Conservation (phyloP, 2,113 vertebrate genomes). For the Atherinomorus stipes region DNA sequence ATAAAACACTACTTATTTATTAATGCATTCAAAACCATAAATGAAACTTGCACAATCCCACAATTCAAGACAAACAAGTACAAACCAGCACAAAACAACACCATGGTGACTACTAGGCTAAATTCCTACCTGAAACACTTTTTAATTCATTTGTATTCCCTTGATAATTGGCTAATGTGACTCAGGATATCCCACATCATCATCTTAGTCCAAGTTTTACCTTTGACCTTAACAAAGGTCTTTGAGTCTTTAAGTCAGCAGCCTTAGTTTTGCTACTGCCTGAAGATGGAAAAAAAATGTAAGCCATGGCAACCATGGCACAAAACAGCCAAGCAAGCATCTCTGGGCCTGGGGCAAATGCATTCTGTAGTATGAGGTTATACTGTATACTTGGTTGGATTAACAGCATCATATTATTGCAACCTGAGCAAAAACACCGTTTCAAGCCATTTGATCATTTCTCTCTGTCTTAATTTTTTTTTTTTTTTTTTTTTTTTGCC, state of each 20-base stretch:
- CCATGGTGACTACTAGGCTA: not conserved
- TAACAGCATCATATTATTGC: not conserved
- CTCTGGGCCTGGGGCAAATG: not conserved
- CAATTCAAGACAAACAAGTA: not conserved
- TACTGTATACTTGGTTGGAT: not conserved
- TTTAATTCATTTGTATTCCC: not conserved
- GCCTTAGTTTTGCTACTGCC: not conserved
- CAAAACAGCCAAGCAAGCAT: constrained; percentile 34
- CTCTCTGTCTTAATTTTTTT: not conserved
- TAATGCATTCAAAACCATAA: too few species aligned
- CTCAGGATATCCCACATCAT: not conserved
- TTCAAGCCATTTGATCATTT: not conserved
- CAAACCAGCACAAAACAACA: not conserved
- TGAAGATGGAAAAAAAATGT: constrained; percentile 33
- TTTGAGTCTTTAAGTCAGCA: not conserved
- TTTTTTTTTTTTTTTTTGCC: not conserved
- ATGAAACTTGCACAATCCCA: too few species aligned
- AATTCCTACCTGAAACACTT: not conserved
- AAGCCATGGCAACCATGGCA: constrained; percentile 35
- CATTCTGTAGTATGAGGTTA: not conserved
- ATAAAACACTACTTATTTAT: too few species aligned
- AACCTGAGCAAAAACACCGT: not conserved
- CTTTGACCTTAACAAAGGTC: constrained; percentile 7
- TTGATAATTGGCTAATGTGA: not conserved
- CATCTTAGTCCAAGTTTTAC: not conserved